Evolutionary conservation across 2,888 invertebrate genomes (phyloP).

Genomic region (Lypha dubia): DNA sequence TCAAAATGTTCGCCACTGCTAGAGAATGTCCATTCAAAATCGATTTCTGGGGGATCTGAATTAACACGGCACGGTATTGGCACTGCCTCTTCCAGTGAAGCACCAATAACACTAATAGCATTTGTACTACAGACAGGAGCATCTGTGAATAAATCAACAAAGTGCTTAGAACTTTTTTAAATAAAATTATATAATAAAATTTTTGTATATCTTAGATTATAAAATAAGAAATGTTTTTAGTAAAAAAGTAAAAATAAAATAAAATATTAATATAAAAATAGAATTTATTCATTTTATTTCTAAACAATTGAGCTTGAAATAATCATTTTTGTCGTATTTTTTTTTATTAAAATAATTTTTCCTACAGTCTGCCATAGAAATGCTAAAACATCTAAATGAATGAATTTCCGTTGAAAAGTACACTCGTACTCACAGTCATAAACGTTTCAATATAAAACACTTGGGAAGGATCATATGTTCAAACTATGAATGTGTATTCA

Average conservation of each 20-base stretch:
- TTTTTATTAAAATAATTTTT: slow-evolving; percentile 59
- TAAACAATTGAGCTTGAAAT: slow-evolving; percentile 76
- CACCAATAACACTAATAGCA: slow-evolving; percentile 91
- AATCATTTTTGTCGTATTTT: slow-evolving; percentile 38
- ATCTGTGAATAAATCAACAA: slow-evolving; percentile 84
- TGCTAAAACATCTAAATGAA: slow-evolving; percentile 29
- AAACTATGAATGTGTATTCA: slow-evolving; percentile 52
- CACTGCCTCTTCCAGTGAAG: slow-evolving; percentile 92
- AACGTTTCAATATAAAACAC: slow-evolving; percentile 56
- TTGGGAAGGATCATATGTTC: slow-evolving; percentile 62
- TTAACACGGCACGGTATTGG: slow-evolving; percentile 93
- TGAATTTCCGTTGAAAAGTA: slow-evolving; percentile 60
- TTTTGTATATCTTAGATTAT: slow-evolving; percentile 11
- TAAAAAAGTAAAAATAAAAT: slow-evolving; percentile 14
- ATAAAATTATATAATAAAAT: slow-evolving; percentile 3
- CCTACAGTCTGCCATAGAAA: slow-evolving; percentile 17
- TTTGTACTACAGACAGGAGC: slow-evolving; percentile 91
- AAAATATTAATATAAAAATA: slow-evolving; percentile 29
- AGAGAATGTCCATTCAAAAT: slow-evolving; percentile 95
- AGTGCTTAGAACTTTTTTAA: slow-evolving; percentile 11
- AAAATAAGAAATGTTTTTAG: no score
- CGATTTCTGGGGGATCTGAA: slow-evolving; percentile 93
- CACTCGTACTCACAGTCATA: slow-evolving; percentile 30
- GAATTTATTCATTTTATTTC: slow-evolving; percentile 76
- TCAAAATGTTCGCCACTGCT: slow-evolving; percentile 94